Conservation (phyloP, 2,113 vertebrate genomes). For the Larimichthys polyactis region DNA sequence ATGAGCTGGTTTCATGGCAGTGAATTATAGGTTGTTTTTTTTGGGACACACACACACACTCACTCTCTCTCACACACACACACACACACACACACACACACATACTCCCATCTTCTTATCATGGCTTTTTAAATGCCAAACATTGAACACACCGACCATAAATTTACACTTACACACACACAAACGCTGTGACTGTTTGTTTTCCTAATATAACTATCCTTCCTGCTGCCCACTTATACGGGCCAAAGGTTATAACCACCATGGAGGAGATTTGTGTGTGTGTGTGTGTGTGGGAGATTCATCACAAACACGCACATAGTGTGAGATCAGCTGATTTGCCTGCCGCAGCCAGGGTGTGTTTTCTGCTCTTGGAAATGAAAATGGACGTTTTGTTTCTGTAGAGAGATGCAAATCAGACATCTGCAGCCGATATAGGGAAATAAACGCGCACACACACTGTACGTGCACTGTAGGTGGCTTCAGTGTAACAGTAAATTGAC, state of each 20-base stretch:
- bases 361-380: constrained; percentile 36
- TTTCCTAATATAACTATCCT: neutral
- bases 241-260: neutral
- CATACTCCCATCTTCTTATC: constrained; percentile 7
- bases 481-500: neutral
- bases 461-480: neutral
- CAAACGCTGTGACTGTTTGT: neutral
- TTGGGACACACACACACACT: too few species aligned
- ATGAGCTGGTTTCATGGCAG: neutral
- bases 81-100: neutral
- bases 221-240: neutral
- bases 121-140: neutral
- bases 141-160: neutral
- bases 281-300: constrained; percentile 7
- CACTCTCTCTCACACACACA: too few species aligned
- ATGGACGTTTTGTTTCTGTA: constrained; percentile 45
- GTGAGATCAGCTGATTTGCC: constrained; percentile 68
- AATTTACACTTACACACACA: neutral
- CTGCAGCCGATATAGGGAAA: constrained; percentile 40
- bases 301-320: neutral
- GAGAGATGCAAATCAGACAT: constrained; percentile 68
- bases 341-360: constrained; percentile 28
- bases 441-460: neutral
- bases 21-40: neutral
- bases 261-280: neutral